Evolutionary conservation across 2,888 invertebrate genomes (phyloP).

Genomic region (Chaetoderma sp.): DNA sequence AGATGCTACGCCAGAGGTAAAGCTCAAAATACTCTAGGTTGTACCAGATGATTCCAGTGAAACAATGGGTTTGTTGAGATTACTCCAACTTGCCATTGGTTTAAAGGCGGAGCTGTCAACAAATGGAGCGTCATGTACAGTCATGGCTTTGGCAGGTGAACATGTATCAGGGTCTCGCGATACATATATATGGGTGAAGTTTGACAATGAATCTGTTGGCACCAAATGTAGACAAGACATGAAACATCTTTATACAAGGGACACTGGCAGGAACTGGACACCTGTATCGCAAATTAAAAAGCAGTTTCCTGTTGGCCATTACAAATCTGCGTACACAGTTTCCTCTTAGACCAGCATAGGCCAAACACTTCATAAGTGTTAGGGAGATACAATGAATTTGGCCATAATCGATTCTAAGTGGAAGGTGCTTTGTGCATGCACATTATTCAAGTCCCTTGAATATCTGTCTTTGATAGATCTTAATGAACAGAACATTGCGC

Average conservation of each 20-base stretch:
- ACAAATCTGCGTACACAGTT: slow-evolving; percentile 24
- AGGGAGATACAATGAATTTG: slow-evolving; percentile 21
- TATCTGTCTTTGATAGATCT: slow-evolving; percentile 18
- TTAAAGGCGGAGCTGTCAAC: background rate
- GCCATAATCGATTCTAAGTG: slow-evolving; percentile 23
- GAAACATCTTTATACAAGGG: background rate
- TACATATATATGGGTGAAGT: no score
- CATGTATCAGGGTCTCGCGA: background rate
- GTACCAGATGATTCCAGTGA: slow-evolving; percentile 1
- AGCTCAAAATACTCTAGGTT: no score
- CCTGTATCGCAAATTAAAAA: no score
- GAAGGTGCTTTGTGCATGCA: slow-evolving; percentile 16
- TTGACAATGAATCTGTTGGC: background rate
- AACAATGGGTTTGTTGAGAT: slow-evolving; percentile 7
- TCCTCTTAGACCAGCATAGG: slow-evolving; percentile 23
- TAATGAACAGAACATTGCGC: no score
- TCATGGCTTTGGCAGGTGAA: background rate
- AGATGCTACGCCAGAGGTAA: no score
- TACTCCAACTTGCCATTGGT: background rate
- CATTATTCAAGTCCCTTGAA: slow-evolving; percentile 26
- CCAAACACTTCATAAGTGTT: slow-evolving; percentile 29
- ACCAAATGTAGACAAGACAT: background rate
- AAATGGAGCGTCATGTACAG: background rate
- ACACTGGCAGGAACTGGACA: background rate
- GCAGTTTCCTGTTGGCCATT: no score